phyloP scores from a whole-genome alignment of 1,140 invertebrate species.

The Cotesia vestalis region DNA sequence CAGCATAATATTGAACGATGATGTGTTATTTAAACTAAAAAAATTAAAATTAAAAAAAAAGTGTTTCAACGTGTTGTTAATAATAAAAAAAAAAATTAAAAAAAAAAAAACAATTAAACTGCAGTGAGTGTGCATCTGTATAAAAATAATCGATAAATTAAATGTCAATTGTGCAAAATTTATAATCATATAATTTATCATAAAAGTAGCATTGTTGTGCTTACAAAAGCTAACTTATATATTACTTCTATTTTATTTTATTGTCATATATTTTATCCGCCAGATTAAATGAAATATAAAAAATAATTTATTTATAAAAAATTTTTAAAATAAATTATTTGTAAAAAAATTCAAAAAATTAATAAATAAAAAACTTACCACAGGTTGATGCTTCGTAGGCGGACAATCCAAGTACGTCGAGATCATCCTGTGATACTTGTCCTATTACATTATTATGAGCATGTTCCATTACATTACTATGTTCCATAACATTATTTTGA shows the following conservation, averaged over 20 bases:
- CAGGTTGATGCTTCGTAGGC: constrained; percentile 73
- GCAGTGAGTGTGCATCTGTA: too few relatives aligned
- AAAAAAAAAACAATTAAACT: too few relatives aligned
- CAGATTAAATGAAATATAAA: constrained; percentile 2
- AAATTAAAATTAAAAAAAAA: neutral
- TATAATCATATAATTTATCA: too few relatives aligned
- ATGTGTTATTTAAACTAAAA: neutral
- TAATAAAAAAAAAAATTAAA: too few relatives aligned
- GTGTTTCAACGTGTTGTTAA: neutral
- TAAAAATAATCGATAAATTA: too few relatives aligned
- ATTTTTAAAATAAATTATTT: neutral
- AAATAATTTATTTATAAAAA: neutral
- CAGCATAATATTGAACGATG: constrained; percentile 44
- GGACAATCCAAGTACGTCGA: constrained; percentile 74
- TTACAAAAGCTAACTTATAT: too few relatives aligned
- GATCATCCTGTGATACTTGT: constrained; percentile 69
- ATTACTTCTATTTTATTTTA: too few relatives aligned
- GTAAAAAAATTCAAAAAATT: neutral
- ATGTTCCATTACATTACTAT: too few relatives aligned
- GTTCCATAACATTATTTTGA: constrained; percentile 55
- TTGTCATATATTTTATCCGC: neutral
- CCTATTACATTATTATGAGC: constrained; percentile 44
- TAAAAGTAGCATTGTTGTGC: too few relatives aligned
- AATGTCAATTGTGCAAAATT: too few relatives aligned
- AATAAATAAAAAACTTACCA: constrained; percentile 63